A percentile compares a stretch with the other conserved stretches of the same genome.
These are phyloP conservation scores for Stomorhina lunata DNA, from an alignment of 2,888 invertebrate genomes.

Conservation along the genomic window DNA sequence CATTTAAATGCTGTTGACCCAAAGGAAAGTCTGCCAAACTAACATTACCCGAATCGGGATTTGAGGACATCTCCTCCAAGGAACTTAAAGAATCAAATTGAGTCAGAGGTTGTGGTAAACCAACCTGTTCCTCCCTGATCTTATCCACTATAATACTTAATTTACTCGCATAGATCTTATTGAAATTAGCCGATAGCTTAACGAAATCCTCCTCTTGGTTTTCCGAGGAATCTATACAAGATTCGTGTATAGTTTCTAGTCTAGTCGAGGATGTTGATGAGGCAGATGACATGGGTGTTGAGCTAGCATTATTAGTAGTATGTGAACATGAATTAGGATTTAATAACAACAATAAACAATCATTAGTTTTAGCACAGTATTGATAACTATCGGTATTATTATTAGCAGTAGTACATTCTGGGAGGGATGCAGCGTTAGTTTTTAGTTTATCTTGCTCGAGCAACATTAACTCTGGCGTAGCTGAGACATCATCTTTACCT, in stretches of 20 bases:
- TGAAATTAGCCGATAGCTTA: constrained; percentile 74
- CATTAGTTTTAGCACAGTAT: constrained; percentile 63
- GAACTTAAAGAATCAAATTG: constrained; percentile 76
- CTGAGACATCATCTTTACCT: constrained; percentile 67
- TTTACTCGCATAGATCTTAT: constrained; percentile 76
- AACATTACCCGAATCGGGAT: constrained; percentile 79
- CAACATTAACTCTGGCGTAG: constrained; percentile 60
- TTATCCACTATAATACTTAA: constrained; percentile 74
- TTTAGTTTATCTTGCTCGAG: constrained; percentile 69
- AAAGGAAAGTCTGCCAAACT: constrained; percentile 77
- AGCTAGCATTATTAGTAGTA: constrained; percentile 70
- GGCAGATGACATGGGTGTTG: constrained; percentile 44
- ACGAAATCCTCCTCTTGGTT: constrained; percentile 17
- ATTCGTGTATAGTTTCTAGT: constrained; percentile 76
- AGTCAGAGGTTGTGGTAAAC: constrained; percentile 45
- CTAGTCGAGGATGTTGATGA: constrained; percentile 69
- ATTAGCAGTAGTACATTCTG: constrained; percentile 64
- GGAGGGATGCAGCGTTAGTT: constrained; percentile 56
- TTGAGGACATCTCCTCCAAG: constrained; percentile 75
- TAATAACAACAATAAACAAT: constrained; percentile 67
- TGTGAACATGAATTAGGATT: constrained; percentile 60
- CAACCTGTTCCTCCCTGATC: constrained; percentile 4
- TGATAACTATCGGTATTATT: constrained; percentile 39
- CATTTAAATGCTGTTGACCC: constrained; percentile 68
- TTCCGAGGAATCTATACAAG: constrained; percentile 44